These are phyloP conservation scores for Antedon mediterranea DNA, from an alignment of 53 echinoderm and acorn worm species.

Conservation along the genomic window DNA sequence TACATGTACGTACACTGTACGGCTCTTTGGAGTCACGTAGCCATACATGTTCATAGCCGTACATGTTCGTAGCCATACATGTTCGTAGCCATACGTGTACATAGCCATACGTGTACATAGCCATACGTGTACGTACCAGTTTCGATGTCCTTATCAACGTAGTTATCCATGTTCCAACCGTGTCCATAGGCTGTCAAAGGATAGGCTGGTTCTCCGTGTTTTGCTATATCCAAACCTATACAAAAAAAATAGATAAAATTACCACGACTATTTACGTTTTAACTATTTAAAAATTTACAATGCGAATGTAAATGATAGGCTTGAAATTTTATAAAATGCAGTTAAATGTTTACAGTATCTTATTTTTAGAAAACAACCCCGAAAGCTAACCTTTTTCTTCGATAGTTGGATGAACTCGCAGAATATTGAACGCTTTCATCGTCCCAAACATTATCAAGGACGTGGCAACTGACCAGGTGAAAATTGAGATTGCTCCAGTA, in stretches of 20 bases:
- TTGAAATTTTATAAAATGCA: no score
- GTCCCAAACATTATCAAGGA: conserved; percentile 45
- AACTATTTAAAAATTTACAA: no score
- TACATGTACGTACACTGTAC: no score
- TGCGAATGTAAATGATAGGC: no score
- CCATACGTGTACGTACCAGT: background rate
- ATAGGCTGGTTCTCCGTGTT: conserved; percentile 87
- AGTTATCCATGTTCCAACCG: conserved; percentile 34
- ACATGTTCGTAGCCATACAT: no score
- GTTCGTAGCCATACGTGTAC: background rate
- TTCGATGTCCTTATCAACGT: background rate
- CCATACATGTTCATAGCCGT: no score
- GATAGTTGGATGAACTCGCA: conserved; percentile 54
- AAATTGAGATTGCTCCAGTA: conserved; percentile 39
- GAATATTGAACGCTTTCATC: conserved; percentile 31
- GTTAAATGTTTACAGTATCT: no score
- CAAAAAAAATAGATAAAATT: background rate
- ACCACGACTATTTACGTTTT: no score
- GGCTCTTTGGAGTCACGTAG: no score
- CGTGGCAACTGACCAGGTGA: conserved; percentile 37
- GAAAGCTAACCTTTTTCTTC: conserved; percentile 66
- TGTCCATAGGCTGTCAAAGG: conserved; percentile 59
- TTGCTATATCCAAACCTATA: conserved; percentile 77
- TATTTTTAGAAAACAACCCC: no score
- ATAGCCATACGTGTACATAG: background rate